These are phyloP conservation scores for Plagodis pulveraria DNA, from an alignment of 2,888 invertebrate genomes.

Conservation along the genomic window DNA sequence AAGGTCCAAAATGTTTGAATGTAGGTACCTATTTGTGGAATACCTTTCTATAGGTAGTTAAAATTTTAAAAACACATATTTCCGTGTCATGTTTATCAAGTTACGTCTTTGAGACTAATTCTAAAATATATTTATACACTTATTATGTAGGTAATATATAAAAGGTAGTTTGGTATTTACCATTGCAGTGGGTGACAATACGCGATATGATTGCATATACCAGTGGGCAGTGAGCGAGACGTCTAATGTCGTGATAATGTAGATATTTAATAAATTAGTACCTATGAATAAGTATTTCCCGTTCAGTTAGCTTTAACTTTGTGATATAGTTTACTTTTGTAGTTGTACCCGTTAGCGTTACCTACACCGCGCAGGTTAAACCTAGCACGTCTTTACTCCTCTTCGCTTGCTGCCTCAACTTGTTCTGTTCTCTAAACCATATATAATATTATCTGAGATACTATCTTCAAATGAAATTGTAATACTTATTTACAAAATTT, in stretches of 20 bases:
- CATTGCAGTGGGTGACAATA: conserved; percentile 11
- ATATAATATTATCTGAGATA: too few relatives aligned
- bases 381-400: too few relatives aligned
- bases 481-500: too few relatives aligned
- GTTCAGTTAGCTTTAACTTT: conserved; percentile 18
- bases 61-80: too few relatives aligned
- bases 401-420: too few relatives aligned
- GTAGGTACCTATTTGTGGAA: too few relatives aligned
- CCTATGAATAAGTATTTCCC: conserved; percentile 3
- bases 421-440: too few relatives aligned
- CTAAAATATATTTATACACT: background rate
- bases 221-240: background rate
- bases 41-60: too few relatives aligned
- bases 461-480: too few relatives aligned
- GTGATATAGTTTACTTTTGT: conserved; percentile 16
- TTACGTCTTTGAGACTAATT: too few relatives aligned
- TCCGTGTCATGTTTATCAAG: too few relatives aligned
- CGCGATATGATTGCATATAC: conserved; percentile 11
- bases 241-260: conserved; percentile 11
- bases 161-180: background rate
- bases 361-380: background rate
- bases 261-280: conserved; percentile 5
- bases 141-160: background rate
- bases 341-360: background rate
- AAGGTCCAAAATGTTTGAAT: too few relatives aligned